phyloP scores from a whole-genome alignment of 1,140 invertebrate genomes.

The Melitaea cinxia region DNA sequence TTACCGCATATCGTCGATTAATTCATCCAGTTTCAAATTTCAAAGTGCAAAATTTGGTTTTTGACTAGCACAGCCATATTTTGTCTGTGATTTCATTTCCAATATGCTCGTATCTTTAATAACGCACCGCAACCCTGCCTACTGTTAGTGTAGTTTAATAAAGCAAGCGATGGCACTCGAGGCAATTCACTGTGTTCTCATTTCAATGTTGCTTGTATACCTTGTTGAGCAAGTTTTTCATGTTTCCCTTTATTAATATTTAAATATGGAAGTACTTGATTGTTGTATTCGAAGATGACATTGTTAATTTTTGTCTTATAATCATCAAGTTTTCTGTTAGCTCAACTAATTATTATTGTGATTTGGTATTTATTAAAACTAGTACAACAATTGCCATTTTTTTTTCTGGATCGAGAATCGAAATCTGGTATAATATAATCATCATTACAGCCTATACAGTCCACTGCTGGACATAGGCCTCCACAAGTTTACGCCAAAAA shows the following conservation, averaged over 20 bases:
- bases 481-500: too few species aligned
- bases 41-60: too few species aligned
- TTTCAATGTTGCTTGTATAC: constrained; percentile 3
- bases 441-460: too few species aligned
- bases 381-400: too few species aligned
- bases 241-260: constrained; percentile 5
- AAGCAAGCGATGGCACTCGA: neutral
- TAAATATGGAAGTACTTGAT: neutral
- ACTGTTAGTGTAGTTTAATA: constrained; percentile 10
- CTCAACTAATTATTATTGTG: too few species aligned
- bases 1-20: too few species aligned
- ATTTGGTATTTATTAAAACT: too few species aligned
- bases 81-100: constrained; percentile 5
- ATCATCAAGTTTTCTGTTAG: too few species aligned
- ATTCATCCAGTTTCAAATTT: neutral
- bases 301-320: neutral
- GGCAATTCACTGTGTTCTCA: neutral
- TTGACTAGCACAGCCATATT: neutral
- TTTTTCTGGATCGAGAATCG: too few species aligned
- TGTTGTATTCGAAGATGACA: neutral
- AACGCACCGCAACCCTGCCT: neutral
- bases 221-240: neutral
- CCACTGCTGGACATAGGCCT: too few species aligned
- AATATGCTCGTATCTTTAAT: constrained; percentile 8
- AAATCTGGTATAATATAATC: too few species aligned